Evolutionary conservation across 2,113 vertebrate genomes (phyloP).

Genomic region (Zootoca vivipara): DNA sequence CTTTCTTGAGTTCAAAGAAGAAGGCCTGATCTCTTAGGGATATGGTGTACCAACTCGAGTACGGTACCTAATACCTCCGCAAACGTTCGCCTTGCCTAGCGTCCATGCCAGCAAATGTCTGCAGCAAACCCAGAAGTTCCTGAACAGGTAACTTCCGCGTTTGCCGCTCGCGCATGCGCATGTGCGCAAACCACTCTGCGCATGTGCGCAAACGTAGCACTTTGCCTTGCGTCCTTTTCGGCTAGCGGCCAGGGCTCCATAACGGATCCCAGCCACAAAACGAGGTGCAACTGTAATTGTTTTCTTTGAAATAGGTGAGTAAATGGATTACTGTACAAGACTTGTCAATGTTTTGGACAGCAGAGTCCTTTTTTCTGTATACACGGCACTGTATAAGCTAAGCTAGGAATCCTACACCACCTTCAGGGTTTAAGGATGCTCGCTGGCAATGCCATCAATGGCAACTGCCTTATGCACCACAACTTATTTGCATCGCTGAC

Average conservation of each 20-base stretch:
- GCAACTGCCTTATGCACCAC: slow-evolving; percentile 11
- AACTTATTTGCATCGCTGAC: slow-evolving; percentile 31
- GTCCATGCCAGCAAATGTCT: too few species aligned
- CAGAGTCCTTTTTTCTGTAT: neutral
- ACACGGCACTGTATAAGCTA: neutral
- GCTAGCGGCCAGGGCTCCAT: too few species aligned
- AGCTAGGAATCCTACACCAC: neutral
- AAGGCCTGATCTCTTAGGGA: neutral
- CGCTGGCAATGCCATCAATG: too few species aligned
- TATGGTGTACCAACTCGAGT: neutral
- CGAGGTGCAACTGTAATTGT: too few species aligned
- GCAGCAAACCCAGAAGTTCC: too few species aligned
- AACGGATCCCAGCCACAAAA: too few species aligned
- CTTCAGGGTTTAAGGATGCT: neutral
- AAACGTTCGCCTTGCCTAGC: too few species aligned
- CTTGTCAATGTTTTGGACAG: neutral
- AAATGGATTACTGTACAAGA: neutral
- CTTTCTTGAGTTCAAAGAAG: neutral
- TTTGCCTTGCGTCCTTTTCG: too few species aligned
- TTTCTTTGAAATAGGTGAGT: neutral
- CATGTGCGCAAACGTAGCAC: rapidly evolving
- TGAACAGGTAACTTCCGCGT: too few species aligned
- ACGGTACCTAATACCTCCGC: too few species aligned
- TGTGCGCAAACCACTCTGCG: rapidly evolving
- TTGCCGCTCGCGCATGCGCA: too few species aligned